These are phyloP conservation scores for Gorsachius goisagi DNA, from an alignment of 2,113 vertebrate species.

Conservation along the genomic window DNA sequence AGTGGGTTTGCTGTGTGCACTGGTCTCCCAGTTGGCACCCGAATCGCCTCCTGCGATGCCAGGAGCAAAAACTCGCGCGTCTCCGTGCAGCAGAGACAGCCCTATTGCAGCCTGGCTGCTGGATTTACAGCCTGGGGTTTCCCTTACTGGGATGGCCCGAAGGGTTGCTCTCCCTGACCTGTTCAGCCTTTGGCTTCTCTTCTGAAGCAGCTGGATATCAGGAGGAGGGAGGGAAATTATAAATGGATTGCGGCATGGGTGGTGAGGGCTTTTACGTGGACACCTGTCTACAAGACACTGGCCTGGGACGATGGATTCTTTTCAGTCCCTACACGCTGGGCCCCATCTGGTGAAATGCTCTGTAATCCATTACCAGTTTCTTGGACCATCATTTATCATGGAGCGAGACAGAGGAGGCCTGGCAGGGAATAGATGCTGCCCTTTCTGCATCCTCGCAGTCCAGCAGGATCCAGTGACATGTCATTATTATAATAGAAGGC, in stretches of 20 bases:
- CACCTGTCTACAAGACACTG: background rate
- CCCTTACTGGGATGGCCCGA: background rate
- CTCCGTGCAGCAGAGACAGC: background rate
- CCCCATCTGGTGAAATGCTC: slow-evolving; percentile 24
- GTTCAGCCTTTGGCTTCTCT: background rate
- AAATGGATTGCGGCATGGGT: background rate
- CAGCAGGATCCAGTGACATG: background rate
- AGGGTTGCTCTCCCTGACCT: background rate
- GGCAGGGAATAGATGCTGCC: slow-evolving; percentile 40
- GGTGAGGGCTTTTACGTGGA: background rate
- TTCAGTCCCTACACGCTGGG: background rate
- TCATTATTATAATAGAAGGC: background rate
- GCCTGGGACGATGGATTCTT: background rate
- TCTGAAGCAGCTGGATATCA: background rate
- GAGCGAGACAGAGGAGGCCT: background rate
- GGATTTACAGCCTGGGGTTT: background rate
- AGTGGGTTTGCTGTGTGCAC: background rate
- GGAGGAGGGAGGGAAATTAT: background rate
- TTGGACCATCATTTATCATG: background rate
- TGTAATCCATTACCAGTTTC: background rate
- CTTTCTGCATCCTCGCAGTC: background rate
- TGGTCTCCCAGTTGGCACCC: background rate
- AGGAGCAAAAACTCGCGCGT: accelerated
- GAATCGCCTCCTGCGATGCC: background rate
- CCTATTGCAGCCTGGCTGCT: background rate